These are phyloP conservation scores for Druon quercuslanigerum DNA, from an alignment of 1,140 invertebrate genomes.

Conservation along the genomic window DNA sequence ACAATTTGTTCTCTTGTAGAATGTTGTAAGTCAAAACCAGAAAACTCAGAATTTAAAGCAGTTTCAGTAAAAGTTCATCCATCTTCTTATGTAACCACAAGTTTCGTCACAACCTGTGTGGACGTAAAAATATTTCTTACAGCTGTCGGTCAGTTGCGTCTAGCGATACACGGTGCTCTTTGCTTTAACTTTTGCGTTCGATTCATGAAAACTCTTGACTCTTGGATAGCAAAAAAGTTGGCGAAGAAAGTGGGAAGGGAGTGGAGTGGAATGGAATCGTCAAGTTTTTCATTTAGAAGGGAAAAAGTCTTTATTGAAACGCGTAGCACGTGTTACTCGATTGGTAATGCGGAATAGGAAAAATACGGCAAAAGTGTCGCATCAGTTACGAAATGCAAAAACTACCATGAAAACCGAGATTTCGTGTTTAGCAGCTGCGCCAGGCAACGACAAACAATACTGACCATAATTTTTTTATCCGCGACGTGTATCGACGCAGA, in stretches of 20 bases:
- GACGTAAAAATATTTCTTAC: constrained; percentile 20
- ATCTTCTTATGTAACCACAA: constrained; percentile 11
- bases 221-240: background rate
- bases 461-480: background rate
- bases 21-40: too few species aligned
- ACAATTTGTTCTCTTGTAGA: too few species aligned
- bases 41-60: background rate
- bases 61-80: background rate
- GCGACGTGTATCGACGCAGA: background rate
- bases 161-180: constrained; percentile 18
- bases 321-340: constrained; percentile 22
- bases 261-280: background rate
- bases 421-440: background rate
- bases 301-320: constrained; percentile 10
- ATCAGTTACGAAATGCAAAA: constrained; percentile 25
- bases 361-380: constrained; percentile 5
- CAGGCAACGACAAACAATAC: background rate
- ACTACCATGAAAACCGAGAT: background rate
- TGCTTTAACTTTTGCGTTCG: constrained; percentile 12
- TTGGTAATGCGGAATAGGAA: background rate
- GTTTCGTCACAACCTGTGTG: constrained; percentile 21
- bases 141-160: constrained; percentile 29
- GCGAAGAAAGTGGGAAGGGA: background rate
- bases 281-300: constrained; percentile 19
- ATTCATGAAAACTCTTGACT: constrained; percentile 13